phyloP scores from a whole-genome alignment of 2,888 invertebrate genomes.

The Volucella inanis region DNA sequence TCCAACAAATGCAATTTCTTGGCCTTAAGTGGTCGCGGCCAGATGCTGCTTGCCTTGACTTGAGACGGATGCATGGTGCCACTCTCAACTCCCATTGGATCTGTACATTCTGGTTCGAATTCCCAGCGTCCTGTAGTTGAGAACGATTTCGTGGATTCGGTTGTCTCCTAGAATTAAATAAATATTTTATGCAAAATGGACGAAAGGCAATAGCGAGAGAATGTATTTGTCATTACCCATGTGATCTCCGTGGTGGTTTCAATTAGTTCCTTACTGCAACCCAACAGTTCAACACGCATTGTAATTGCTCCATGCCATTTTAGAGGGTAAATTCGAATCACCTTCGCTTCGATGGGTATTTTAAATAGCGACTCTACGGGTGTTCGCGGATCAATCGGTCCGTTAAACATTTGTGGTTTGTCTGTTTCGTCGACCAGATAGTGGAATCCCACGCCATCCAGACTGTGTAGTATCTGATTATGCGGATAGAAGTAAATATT shows the following conservation, averaged over 20 bases:
- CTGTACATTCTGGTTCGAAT: constrained; percentile 85
- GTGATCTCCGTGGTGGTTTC: constrained; percentile 57
- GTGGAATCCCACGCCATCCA: constrained; percentile 86
- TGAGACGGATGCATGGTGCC: constrained; percentile 86
- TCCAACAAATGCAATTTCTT: constrained; percentile 79
- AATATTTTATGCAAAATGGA: not conserved
- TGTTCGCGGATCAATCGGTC: constrained; percentile 86
- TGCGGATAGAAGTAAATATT: not conserved
- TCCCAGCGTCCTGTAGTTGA: constrained; percentile 57
- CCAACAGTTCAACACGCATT: constrained; percentile 89
- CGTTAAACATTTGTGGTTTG: constrained; percentile 88
- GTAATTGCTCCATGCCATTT: constrained; percentile 88
- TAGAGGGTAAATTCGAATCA: constrained; percentile 88
- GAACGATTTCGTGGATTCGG: constrained; percentile 5
- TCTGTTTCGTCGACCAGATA: constrained; percentile 85
- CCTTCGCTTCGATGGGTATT: constrained; percentile 89
- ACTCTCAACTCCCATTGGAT: constrained; percentile 89
- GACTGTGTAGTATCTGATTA: constrained; percentile 85
- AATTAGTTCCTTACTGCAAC: constrained; percentile 84
- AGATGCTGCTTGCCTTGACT: constrained; percentile 83
- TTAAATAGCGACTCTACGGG: constrained; percentile 87
- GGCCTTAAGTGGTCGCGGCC: constrained; percentile 78
- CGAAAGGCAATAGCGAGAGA: not conserved
- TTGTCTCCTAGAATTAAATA: constrained; percentile 15
- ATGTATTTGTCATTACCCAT: not conserved